These are phyloP conservation scores for Podargus strigoides DNA, from an alignment of 2,797 vertebrate genomes.

Conservation along the genomic window DNA sequence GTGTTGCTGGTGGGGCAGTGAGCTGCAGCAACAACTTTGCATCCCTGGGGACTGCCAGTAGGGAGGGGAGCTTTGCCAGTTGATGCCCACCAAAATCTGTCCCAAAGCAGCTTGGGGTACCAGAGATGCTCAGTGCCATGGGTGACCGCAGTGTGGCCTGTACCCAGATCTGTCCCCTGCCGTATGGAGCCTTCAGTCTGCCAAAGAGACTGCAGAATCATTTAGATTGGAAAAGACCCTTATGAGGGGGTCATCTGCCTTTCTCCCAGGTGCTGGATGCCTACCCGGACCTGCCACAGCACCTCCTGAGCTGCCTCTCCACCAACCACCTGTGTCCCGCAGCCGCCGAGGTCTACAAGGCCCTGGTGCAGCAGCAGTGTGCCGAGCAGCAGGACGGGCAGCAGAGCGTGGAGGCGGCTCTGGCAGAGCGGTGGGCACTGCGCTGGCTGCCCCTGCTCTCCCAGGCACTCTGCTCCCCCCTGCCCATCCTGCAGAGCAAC, in stretches of 20 bases:
- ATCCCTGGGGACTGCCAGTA: neutral
- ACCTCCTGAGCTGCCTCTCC: conserved; percentile 85
- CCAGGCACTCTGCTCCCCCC: conserved; percentile 77
- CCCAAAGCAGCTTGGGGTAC: neutral
- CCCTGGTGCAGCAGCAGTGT: conserved; percentile 79
- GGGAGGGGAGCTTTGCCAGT: neutral
- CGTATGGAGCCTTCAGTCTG: neutral
- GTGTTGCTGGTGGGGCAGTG: neutral
- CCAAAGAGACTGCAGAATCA: neutral
- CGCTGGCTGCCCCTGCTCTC: conserved; percentile 78
- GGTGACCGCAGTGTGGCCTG: neutral
- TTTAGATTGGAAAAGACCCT: neutral
- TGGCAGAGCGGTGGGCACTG: conserved; percentile 75
- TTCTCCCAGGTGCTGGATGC: conserved; percentile 77
- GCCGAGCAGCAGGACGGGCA: conserved; percentile 19
- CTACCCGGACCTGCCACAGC: conserved; percentile 74
- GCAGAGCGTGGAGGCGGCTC: conserved; percentile 45
- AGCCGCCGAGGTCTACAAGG: conserved; percentile 82
- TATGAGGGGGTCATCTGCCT: neutral
- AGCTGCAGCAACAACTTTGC: neutral
- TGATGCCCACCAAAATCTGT: neutral
- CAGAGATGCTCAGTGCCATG: neutral
- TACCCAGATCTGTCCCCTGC: neutral
- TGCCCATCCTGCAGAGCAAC: conserved; percentile 80
- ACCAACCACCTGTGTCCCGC: conserved; percentile 84